These are phyloP conservation scores for Tachina lurida DNA, from an alignment of 2,888 invertebrate species.

Conservation along the genomic window DNA sequence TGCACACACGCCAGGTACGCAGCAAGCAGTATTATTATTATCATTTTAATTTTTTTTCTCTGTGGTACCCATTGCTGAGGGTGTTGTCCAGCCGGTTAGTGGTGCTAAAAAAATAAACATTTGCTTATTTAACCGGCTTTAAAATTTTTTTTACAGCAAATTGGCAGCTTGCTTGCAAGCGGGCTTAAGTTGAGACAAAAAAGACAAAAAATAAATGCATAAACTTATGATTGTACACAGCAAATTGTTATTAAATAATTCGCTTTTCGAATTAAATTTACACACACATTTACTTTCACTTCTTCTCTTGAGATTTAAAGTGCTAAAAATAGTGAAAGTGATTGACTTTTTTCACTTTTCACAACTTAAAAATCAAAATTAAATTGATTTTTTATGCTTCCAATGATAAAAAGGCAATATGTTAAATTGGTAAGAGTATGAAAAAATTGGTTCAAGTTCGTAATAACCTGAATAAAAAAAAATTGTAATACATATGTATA, in stretches of 20 bases:
- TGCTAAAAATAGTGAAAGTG: constrained; percentile 60
- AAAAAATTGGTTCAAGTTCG: neutral
- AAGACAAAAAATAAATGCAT: constrained; percentile 18
- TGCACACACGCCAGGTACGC: neutral
- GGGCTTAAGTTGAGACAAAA: constrained; percentile 20
- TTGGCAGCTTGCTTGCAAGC: constrained; percentile 34
- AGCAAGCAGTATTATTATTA: constrained; percentile 4
- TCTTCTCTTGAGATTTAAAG: constrained; percentile 16
- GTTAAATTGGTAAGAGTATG: neutral
- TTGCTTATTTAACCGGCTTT: constrained; percentile 62
- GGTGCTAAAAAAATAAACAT: constrained; percentile 7
- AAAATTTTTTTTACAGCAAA: constrained; percentile 24
- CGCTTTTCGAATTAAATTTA: constrained; percentile 43
- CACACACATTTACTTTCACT: constrained; percentile 49
- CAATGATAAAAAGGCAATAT: neutral
- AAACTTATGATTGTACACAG: constrained; percentile 25
- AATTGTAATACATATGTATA: too few species aligned
- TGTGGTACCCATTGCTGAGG: constrained; percentile 14
- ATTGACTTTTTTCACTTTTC: constrained; percentile 49
- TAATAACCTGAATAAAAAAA: neutral
- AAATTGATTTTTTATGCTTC: constrained; percentile 2
- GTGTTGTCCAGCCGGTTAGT: constrained; percentile 51
- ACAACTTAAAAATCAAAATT: constrained; percentile 30
- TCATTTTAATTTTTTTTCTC: neutral
- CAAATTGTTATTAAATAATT: constrained; percentile 54